These are phyloP conservation scores for Caenorhabditis japonica DNA, from an alignment of 2,888 invertebrate genomes.

Conservation along the genomic window DNA sequence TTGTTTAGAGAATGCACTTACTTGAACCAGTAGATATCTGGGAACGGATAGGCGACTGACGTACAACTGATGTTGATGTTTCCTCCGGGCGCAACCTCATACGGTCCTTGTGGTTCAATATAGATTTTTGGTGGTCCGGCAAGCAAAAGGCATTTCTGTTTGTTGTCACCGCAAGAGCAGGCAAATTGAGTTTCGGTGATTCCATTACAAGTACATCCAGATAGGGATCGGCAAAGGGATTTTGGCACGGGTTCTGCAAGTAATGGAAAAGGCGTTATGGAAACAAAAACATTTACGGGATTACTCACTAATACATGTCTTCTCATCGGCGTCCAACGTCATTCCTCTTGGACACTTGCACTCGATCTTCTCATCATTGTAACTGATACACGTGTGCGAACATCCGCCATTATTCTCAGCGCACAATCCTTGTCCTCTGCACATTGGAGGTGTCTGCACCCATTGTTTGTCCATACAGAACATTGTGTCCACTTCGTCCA, in stretches of 20 bases:
- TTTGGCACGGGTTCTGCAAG: conserved; percentile 74
- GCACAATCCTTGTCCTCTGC: conserved; percentile 73
- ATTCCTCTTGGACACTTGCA: conserved; percentile 75
- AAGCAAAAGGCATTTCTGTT: conserved; percentile 72
- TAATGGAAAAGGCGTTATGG: not conserved
- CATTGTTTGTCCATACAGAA: conserved; percentile 74
- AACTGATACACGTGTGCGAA: conserved; percentile 73
- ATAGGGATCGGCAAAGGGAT: conserved; percentile 72
- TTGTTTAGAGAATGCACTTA: conserved; percentile 18
- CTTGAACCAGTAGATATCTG: conserved; percentile 74
- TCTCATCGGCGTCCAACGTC: conserved; percentile 70
- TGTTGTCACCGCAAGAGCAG: conserved; percentile 72
- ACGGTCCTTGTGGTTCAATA: conserved; percentile 74
- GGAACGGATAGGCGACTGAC: conserved; percentile 75
- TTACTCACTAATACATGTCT: conserved; percentile 73
- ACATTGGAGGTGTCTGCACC: conserved; percentile 73
- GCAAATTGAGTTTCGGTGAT: conserved; percentile 72
- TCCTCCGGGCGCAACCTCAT: conserved; percentile 74
- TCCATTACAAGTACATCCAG: conserved; percentile 71
- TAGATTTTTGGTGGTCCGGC: conserved; percentile 74
- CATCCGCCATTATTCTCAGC: conserved; percentile 75
- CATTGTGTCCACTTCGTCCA: conserved; percentile 76
- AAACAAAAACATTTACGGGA: not conserved
- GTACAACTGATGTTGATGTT: conserved; percentile 76
- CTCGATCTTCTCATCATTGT: conserved; percentile 70